Percentiles rank a stretch among this genome's conserved stretches.
These are phyloP conservation scores for Martes flavigula DNA, from an alignment of 2,797 vertebrate species.

Conservation along the genomic window DNA sequence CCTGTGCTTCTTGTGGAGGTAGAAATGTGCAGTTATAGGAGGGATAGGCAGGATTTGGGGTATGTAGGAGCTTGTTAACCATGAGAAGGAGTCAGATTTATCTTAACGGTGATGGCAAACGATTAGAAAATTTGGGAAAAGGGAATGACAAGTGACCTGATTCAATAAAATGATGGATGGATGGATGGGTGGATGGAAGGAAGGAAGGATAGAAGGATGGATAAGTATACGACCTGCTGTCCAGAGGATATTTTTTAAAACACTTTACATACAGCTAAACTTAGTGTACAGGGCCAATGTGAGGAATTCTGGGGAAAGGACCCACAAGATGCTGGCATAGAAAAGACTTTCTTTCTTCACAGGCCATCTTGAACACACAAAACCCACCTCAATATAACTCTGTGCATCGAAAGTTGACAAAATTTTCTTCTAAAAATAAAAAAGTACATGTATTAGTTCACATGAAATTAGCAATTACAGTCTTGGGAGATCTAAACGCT, in stretches of 20 bases:
- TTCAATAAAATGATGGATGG: neutral
- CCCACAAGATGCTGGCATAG: neutral
- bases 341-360: neutral
- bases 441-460: neutral
- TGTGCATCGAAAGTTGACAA: neutral
- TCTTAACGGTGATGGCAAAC: neutral
- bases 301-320: neutral
- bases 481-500: neutral
- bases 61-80: neutral
- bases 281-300: neutral
- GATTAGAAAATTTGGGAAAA: neutral
- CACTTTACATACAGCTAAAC: neutral
- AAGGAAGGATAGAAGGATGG: no score
- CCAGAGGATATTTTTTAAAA: slow-evolving; percentile 3
- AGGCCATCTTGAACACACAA: neutral
- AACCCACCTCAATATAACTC: neutral
- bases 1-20: neutral
- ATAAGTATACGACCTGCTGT: neutral
- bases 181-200: no score
- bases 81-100: neutral
- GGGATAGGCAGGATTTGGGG: rapidly evolving
- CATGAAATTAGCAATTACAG: neutral
- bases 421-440: neutral
- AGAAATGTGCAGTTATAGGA: neutral
- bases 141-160: neutral